A percentile compares a stretch with the other conserved stretches of the same genome.
These are phyloP conservation scores for Chaetodon auriga DNA, from an alignment of 2,113 vertebrate species.

Conservation along the genomic window DNA sequence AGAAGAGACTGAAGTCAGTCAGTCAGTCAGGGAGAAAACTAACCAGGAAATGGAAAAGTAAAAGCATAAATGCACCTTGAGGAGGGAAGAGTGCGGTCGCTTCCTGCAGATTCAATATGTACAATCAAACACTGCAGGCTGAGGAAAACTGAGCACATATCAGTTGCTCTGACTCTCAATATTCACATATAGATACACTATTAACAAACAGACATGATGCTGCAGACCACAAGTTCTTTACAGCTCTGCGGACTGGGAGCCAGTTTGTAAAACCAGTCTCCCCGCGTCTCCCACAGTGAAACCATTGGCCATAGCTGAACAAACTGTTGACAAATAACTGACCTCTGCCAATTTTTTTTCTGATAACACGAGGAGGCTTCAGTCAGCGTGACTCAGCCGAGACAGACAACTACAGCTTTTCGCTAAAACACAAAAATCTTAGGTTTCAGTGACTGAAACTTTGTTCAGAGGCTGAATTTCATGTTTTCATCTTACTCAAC, in stretches of 20 bases:
- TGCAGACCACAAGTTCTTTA: neutral
- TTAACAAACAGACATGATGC: conserved; percentile 42
- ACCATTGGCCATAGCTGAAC: neutral
- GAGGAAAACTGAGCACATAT: conserved; percentile 10
- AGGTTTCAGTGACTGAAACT: neutral
- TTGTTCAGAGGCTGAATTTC: conserved; percentile 20
- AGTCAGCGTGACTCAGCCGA: neutral
- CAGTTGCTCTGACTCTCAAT: conserved; percentile 33
- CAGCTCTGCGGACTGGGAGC: neutral
- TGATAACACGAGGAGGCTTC: neutral
- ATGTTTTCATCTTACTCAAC: neutral
- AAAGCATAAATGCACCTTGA: conserved; percentile 1
- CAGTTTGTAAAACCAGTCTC: neutral
- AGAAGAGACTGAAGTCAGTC: neutral
- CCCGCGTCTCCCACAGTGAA: neutral
- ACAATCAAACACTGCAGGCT: conserved; percentile 51
- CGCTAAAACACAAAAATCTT: conserved; percentile 28
- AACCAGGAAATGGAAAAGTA: neutral
- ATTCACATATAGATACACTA: conserved; percentile 76
- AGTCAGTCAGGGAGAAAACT: neutral
- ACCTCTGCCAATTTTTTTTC: neutral
- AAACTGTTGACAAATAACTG: neutral
- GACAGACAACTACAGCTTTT: neutral
- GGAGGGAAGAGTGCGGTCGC: neutral
- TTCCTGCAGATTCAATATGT: conserved; percentile 49